Evolutionary conservation across 23 tunicate species (phyloP).

Genomic region (Botrylloides violaceus): DNA sequence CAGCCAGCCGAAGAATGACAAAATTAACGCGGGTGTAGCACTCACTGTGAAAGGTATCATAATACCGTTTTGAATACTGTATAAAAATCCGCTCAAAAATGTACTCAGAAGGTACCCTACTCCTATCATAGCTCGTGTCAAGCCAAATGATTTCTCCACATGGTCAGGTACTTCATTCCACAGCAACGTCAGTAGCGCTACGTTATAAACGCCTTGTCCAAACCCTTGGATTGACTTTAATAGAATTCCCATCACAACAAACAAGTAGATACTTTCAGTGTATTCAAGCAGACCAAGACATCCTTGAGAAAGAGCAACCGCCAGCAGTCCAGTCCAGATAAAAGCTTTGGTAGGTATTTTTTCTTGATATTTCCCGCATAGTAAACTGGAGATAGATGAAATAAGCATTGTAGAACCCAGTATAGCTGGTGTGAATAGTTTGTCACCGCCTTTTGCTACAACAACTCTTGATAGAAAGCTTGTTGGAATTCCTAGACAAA

Average conservation of each 20-base stretch:
- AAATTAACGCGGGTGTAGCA: neutral
- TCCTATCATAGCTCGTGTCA: neutral
- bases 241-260: neutral
- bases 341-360: neutral
- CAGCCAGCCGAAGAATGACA: neutral
- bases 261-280: neutral
- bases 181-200: neutral
- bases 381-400: neutral
- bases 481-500: neutral
- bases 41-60: neutral
- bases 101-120: neutral
- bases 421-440: neutral
- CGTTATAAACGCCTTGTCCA: neutral
- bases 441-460: neutral
- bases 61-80: neutral
- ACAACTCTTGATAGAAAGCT: neutral
- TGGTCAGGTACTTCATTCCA: neutral
- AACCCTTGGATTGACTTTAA: neutral
- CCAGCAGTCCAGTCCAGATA: neutral
- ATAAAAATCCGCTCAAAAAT: neutral
- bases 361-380: neutral
- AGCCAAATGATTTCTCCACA: neutral
- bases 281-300: neutral
- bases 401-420: neutral
- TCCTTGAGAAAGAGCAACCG: neutral